phyloP scores from a whole-genome alignment of 2,888 invertebrate species.

The Glyphotaelius pellucidus region DNA sequence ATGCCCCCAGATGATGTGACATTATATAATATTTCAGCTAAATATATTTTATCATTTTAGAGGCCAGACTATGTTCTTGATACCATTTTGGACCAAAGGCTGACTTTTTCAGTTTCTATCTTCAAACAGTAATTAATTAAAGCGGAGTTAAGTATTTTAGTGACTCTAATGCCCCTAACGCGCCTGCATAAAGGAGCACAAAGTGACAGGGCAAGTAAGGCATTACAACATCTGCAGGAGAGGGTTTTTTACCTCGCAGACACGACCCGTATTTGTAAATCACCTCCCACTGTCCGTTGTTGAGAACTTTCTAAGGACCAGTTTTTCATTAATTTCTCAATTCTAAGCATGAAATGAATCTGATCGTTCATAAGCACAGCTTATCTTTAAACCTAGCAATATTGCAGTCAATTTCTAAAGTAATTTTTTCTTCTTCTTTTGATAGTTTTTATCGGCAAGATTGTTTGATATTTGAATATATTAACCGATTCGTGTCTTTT shows the following conservation, averaged over 20 bases:
- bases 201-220: conserved; percentile 12
- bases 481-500: background rate
- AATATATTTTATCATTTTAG: background rate
- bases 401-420: background rate
- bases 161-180: background rate
- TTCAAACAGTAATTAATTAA: background rate
- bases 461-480: background rate
- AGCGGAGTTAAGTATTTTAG: background rate
- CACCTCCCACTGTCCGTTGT: background rate
- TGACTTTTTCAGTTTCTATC: background rate
- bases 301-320: background rate
- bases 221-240: background rate
- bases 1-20: background rate
- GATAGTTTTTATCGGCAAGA: background rate
- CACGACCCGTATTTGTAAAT: conserved; percentile 41
- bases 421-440: background rate
- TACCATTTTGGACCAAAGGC: background rate
- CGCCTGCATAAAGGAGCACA: background rate
- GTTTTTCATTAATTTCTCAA: background rate
- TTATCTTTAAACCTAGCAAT: background rate
- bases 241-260: conserved; percentile 3
- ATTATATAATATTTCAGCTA: background rate
- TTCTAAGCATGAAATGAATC: background rate
- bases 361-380: background rate
- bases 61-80: background rate